Base-by-base conservation (phyloP, 2,888 invertebrate species). In the Calliopum simillimum region DNA sequence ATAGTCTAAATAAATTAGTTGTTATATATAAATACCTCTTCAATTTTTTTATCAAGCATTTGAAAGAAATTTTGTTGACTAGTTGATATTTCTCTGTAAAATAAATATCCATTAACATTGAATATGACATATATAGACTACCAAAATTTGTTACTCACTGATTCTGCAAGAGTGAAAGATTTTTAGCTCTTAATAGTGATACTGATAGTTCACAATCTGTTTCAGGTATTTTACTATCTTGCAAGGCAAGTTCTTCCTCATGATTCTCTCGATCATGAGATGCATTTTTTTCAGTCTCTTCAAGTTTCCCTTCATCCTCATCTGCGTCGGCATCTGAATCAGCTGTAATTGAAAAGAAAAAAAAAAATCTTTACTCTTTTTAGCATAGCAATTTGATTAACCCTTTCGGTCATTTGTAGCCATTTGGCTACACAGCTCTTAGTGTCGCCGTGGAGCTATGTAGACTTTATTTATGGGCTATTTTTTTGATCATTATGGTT, bases 11-110 rank as follows among this genome's bases (percentile, higher is more conserved):
- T n/a, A n/a, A n/a, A n/a, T n/a, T n/a, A n/a, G n/a, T n/a, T n/a
- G n/a, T n/a, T n/a, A n/a, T n/a, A n/a, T n/a, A n/a, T n/a, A n/a
- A n/a, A 68, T 88, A 95, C 95, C 87, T 92, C 93, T 86, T 95
- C 94, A 82, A 96, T 96, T 88, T 95, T 96, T 80, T 95, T 94
- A 84, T 96, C 96, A 79, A 96, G 89, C 94, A 95, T 94, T 85
- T 91, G 93, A 88, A 97, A 97, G 88, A 97, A 97, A 84, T 96
- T 95, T 83, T 94, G 90, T 87, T 96, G 96, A 85, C 96, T 96
- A 75, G 91, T 90, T 73, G 95, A 95, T 84, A 94, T 91, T 89
- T 95, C 94, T 85, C 95, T 95, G 90, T 64, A 91, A 91, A 47
- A 69, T 64, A 51, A 41, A 49, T 43, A 68, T 23, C 64, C 14